These are phyloP conservation scores for Otolemur garnettii DNA, from an alignment of 2,113 vertebrate genomes.

Conservation along the genomic window DNA sequence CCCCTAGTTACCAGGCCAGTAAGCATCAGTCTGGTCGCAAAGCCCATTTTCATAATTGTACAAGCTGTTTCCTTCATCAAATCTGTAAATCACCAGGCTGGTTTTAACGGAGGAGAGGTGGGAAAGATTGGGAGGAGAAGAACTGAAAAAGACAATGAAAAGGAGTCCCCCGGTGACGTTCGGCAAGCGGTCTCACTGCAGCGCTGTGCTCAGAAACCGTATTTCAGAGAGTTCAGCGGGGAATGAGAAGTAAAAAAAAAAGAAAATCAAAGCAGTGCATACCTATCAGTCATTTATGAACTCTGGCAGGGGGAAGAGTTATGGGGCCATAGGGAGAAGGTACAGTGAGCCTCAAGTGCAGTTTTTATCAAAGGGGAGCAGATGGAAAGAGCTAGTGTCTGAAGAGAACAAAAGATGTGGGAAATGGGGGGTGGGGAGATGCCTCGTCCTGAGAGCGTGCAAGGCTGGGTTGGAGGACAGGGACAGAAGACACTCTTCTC, in stretches of 20 bases:
- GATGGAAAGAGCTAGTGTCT: background rate
- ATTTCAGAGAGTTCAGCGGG: slow-evolving; percentile 30
- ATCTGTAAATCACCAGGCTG: slow-evolving; percentile 7
- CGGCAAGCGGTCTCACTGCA: background rate
- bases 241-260: background rate
- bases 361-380: slow-evolving; percentile 41
- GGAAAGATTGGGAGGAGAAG: background rate
- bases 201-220: background rate
- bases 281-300: slow-evolving; percentile 4
- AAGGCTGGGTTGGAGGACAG: background rate
- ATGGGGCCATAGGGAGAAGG: background rate
- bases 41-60: background rate
- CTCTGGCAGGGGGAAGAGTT: slow-evolving; percentile 18
- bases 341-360: background rate
- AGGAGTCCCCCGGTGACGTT: background rate
- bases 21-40: background rate
- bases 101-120: background rate
- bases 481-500: background rate
- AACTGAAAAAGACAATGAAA: background rate
- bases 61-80: background rate
- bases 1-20: background rate
- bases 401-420: slow-evolving; percentile 6
- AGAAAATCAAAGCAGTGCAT: background rate
- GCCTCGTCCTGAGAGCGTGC: background rate
- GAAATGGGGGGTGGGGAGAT: background rate